phyloP scores from a whole-genome alignment of 1,140 invertebrate species.

The Drosophila santomea region DNA sequence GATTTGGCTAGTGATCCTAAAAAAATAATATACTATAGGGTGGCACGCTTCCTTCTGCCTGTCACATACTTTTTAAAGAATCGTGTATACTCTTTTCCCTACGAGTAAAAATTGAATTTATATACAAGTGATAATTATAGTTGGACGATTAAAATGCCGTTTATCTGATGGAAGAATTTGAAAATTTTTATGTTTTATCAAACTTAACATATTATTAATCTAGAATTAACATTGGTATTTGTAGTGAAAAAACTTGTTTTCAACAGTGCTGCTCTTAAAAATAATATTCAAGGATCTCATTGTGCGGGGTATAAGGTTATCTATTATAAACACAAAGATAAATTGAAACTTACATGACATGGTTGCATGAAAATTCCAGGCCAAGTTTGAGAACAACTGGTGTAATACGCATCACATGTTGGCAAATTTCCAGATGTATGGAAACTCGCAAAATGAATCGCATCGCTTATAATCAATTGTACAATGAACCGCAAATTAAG shows the following conservation, averaged over 20 bases:
- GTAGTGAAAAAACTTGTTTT: constrained; percentile 4
- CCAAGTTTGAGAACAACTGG: not conserved
- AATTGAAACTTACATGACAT: constrained; percentile 42
- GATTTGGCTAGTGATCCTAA: no score
- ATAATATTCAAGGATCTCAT: constrained; percentile 27
- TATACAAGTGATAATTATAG: no score
- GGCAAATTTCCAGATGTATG: constrained; percentile 42
- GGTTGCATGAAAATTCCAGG: constrained; percentile 3
- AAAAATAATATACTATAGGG: no score
- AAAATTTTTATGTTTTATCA: no score
- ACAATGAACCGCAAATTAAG: constrained; percentile 80
- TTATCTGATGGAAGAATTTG: no score
- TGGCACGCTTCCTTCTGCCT: no score
- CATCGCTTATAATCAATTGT: constrained; percentile 77
- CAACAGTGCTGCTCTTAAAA: constrained; percentile 7
- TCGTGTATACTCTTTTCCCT: no score
- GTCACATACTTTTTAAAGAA: no score
- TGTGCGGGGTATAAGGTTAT: constrained; percentile 22
- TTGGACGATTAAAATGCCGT: no score
- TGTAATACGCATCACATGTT: constrained; percentile 44
- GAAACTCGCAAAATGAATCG: constrained; percentile 49
- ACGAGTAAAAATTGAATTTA: no score
- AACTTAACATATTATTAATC: no score
- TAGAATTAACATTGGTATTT: no score
- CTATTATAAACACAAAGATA: constrained; percentile 21